These are phyloP conservation scores for Todus mexicanus DNA, from an alignment of 2,797 vertebrate genomes.

Conservation along the genomic window DNA sequence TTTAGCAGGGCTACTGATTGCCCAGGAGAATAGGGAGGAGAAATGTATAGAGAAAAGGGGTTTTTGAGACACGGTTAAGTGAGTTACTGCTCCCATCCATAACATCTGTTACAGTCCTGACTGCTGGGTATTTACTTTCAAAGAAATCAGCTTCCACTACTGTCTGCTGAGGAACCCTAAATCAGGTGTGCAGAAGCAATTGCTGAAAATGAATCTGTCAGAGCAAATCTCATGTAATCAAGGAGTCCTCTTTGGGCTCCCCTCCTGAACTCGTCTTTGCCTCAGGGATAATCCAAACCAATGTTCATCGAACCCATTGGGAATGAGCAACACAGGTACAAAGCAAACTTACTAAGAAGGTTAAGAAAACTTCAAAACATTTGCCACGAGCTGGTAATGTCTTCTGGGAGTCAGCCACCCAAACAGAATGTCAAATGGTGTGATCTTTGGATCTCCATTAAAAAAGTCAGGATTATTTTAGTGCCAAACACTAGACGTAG, in stretches of 20 bases:
- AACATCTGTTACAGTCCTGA: background rate
- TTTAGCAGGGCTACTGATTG: conserved; percentile 21
- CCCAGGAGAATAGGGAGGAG: conserved; percentile 25
- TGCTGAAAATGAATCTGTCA: conserved; percentile 31
- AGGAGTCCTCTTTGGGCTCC: background rate
- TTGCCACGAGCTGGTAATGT: background rate
- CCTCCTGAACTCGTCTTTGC: background rate
- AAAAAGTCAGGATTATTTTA: background rate
- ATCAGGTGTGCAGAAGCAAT: conserved; percentile 7
- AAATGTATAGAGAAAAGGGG: background rate
- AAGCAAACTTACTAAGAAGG: background rate
- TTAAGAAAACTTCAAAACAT: background rate
- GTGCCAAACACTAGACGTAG: background rate
- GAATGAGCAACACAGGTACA: background rate
- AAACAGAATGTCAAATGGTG: background rate
- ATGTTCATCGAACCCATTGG: background rate
- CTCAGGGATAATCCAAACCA: background rate
- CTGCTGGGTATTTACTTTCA: conserved; percentile 33
- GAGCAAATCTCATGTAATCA: background rate
- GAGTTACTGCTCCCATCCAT: background rate
- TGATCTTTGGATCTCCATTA: background rate
- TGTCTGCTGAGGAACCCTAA: background rate
- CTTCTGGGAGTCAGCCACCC: background rate
- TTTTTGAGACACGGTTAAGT: conserved; percentile 1
- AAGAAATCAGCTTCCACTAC: conserved; percentile 13